phyloP scores from a whole-genome alignment of 2,113 vertebrate species.

The Oriolus oriolus region DNA sequence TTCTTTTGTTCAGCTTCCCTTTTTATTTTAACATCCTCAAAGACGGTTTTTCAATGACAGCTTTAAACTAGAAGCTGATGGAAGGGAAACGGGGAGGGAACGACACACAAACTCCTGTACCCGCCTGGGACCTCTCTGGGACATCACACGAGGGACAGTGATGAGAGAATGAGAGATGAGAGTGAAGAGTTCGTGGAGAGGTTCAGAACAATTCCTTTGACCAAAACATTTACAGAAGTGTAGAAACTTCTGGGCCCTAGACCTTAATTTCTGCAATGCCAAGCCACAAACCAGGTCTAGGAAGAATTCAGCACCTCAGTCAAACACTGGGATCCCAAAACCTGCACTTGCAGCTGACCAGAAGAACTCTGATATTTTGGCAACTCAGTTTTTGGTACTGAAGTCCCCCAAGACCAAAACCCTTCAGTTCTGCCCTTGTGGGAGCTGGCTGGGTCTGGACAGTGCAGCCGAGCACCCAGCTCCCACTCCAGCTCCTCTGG shows the following conservation, averaged over 20 bases:
- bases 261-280: not conserved
- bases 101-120: not conserved
- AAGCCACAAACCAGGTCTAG: not conserved
- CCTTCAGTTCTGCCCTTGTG: not conserved
- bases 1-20: slow-evolving; percentile 17
- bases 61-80: not conserved
- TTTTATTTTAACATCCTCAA: slow-evolving; percentile 49
- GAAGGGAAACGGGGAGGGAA: not conserved
- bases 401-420: not conserved
- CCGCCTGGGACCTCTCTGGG: not conserved
- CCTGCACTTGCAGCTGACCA: not conserved
- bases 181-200: not conserved
- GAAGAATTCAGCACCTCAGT: not conserved
- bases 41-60: slow-evolving; percentile 7
- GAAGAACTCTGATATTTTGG: not conserved
- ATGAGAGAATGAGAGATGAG: not conserved
- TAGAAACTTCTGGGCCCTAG: not conserved
- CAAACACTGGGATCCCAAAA: not conserved
- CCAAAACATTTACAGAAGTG: not conserved
- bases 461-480: not conserved
- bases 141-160: not conserved
- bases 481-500: not conserved
- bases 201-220: not conserved
- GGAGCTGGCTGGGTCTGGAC: not conserved
- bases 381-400: not conserved